Evolutionary conservation across 2,797 vertebrate species (phyloP).

Genomic region (Naso thynnoides): DNA sequence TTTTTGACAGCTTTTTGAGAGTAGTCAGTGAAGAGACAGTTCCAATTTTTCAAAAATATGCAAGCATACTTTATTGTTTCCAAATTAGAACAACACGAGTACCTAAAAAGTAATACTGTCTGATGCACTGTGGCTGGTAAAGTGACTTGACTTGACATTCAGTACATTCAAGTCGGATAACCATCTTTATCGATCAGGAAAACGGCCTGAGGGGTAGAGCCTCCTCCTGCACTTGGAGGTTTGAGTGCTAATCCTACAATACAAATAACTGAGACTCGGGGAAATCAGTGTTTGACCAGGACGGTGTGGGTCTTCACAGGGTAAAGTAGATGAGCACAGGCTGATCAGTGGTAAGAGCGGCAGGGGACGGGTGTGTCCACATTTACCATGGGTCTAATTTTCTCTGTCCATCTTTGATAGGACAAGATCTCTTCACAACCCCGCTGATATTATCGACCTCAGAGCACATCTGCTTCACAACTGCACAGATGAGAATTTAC

Average conservation of each 20-base stretch:
- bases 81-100: neutral
- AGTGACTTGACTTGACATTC: conserved; percentile 53
- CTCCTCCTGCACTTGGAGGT: conserved; percentile 46
- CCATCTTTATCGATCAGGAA: conserved; percentile 61
- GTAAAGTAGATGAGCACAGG: conserved; percentile 33
- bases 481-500: conserved; percentile 16
- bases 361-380: conserved; percentile 6
- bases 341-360: conserved; percentile 10
- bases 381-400: conserved; percentile 20
- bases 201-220: conserved; percentile 64
- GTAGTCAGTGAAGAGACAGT: no score
- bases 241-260: conserved; percentile 56
- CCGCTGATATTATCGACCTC: conserved; percentile 14
- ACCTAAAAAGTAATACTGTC: conserved; percentile 22
- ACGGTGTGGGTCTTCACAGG: conserved; percentile 24
- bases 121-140: neutral
- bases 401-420: neutral
- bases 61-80: neutral
- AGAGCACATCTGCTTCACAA: conserved; percentile 14
- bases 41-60: neutral
- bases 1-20: no score
- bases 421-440: conserved; percentile 18
- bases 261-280: conserved; percentile 32
- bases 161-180: conserved; percentile 47
- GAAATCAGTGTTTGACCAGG: conserved; percentile 58